Base-by-base conservation (phyloP, 2,797 vertebrate species). In the Sebastes trivittatus region DNA sequence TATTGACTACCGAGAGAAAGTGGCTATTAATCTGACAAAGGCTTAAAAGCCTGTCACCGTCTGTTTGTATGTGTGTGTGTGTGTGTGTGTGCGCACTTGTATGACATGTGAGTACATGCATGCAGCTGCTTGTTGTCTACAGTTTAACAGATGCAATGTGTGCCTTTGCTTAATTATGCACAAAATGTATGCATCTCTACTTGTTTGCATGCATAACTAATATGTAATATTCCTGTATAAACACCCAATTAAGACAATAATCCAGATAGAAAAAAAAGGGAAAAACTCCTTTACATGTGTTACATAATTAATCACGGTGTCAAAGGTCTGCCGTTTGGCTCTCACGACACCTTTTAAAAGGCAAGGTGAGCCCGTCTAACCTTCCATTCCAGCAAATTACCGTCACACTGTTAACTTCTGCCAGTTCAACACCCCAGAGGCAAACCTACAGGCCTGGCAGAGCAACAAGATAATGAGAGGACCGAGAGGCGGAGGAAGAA, bases 21-120 rank as follows among this genome's bases (percentile, higher is more conserved):
- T 91, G 87, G 81, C 89, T 84, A 92, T 93, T 93, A 94, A 93
- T 94, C 92, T 93, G 90, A 93, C 89, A 92, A 83, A 82, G 86
- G 72, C 89, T 90, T 93, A 92, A 94, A 93, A 92, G 91, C 84
- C 90, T 92, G 90, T 87, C 87, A 88, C 73, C 2, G n/a, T 81
- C 61, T 79, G 72, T 89, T 69, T 87, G 80, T 77, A 63, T 70
- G 76, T 64, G 69, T 2, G 52, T 2, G 52, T 29, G 25, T 27
- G 27, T 29, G 29, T 2, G 52, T 29, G 29, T 29, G 29, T 6
- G 5, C 20, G 1, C 11, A 46, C 64, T 64, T 65, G 54, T 83
- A 81, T 89, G 86, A 90, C 81, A 71, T 72, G 38, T 72, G 38
- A 56, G 61, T 65, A 46, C 66, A 70, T 63, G 52, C 6, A 20